Evolutionary conservation across 2,797 vertebrate species (phyloP), one percentile per base, ranked within the genome.

Genomic region (Pipistrellus kuhlii): DNA sequence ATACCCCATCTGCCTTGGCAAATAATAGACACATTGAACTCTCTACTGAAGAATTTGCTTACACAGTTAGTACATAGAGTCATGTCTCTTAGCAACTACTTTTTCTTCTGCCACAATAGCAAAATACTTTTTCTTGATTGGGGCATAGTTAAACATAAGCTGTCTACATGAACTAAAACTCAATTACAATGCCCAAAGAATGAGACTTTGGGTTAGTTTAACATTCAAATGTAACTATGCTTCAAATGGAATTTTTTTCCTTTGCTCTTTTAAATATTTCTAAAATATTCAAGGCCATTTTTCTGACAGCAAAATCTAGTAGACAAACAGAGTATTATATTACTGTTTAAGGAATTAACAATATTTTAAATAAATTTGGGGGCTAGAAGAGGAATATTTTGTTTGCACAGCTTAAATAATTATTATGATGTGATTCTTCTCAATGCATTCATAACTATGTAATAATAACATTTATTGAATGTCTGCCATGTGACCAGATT

Each of bases 211-310:
- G 41, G 46, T 71, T 66, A 44, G 18, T 64, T 64, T 41, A 94
- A 44, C 2, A 81, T 69, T 81, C 15, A 81, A 48, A 62, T 80
- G 68, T 53, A 90, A 82, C 9, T 88, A n/a, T 62, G 17, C 4
- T 25, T 87, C 5, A 48, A 53, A 38, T 1, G 11, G 38, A 27
- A 25, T 13, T 38, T 71, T 30, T 44, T 71, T 30, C 83, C 2
- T 85, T 76, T 87, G 18, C 3, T 83, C 5, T 84, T 48, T 32
- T 6, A 83, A 85, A 46, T 90, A 48, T 35, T 80, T 90, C 25
- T 53, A 57, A 95, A 93, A 32, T 72, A 76, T 20, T 17, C 27
- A 96, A 91, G 35, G 17, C 6, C 46, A 81, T 90, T 89, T 94
- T 85, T 32, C 11, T 88, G 20, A 85, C 25, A 35, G 15, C 83